These are phyloP conservation scores for Leptura quadrifasciata DNA, from an alignment of 2,888 invertebrate genomes.

Conservation along the genomic window DNA sequence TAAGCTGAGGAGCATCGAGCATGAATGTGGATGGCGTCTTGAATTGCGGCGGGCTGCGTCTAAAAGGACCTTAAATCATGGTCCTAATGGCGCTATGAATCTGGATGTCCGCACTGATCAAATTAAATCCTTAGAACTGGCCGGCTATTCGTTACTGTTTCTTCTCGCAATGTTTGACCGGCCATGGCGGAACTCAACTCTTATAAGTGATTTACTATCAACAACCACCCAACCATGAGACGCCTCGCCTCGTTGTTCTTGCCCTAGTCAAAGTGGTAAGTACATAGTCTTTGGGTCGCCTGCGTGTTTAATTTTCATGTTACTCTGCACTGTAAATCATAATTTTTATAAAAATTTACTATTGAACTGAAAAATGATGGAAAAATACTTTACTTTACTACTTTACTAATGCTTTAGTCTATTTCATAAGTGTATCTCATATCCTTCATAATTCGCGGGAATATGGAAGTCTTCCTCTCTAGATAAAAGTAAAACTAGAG, in stretches of 20 bases:
- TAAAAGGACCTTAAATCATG: constrained; percentile 74
- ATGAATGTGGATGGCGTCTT: constrained; percentile 62
- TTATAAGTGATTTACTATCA: constrained; percentile 62
- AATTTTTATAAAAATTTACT: too few relatives aligned
- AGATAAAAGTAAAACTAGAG: too few relatives aligned
- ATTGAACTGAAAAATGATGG: too few relatives aligned
- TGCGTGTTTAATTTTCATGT: background rate
- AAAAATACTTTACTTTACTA: too few relatives aligned
- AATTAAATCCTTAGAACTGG: constrained; percentile 74
- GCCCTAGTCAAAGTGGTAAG: background rate
- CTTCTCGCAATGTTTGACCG: constrained; percentile 66
- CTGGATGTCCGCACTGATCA: constrained; percentile 75
- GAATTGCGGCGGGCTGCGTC: constrained; percentile 67
- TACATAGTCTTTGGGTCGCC: constrained; percentile 14
- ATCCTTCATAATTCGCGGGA: too few relatives aligned
- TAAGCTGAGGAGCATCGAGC: constrained; percentile 38
- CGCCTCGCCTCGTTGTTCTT: constrained; percentile 22
- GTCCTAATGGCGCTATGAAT: constrained; percentile 75
- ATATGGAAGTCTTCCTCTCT: too few relatives aligned
- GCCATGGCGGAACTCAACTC: constrained; percentile 62
- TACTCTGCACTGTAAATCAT: background rate
- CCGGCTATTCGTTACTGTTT: constrained; percentile 67
- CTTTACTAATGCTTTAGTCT: too few relatives aligned
- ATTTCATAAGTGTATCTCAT: too few relatives aligned
- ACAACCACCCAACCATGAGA: constrained; percentile 41